These are phyloP conservation scores for Macrochelys suwanniensis DNA, from an alignment of 2,797 vertebrate genomes.

Conservation along the genomic window DNA sequence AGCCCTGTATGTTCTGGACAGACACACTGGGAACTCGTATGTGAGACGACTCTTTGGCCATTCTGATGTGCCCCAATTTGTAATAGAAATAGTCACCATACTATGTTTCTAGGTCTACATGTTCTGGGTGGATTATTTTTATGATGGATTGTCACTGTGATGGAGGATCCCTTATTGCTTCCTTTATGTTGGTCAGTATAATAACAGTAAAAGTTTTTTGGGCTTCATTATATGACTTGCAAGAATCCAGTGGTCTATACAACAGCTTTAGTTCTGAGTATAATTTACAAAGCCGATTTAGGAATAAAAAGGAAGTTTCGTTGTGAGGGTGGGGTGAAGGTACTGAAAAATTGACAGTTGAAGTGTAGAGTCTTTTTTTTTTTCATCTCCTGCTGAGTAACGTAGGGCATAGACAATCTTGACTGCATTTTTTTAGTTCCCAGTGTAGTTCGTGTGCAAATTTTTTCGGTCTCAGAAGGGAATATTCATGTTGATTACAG, in stretches of 20 bases:
- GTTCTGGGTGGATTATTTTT: conserved; percentile 65
- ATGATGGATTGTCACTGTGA: conserved; percentile 60
- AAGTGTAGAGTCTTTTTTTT: background rate
- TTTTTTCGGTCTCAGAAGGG: background rate
- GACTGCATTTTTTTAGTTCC: background rate
- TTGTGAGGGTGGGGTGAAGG: background rate
- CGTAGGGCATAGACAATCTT: background rate
- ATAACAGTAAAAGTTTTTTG: background rate
- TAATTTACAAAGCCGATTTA: background rate
- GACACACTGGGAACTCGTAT: background rate
- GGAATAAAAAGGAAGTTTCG: background rate
- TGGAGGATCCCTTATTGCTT: conserved; percentile 13
- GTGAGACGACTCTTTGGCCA: fast-evolving
- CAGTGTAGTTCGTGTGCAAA: background rate
- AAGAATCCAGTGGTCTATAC: background rate
- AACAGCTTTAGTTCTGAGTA: background rate
- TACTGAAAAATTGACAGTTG: background rate
- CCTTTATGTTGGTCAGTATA: conserved; percentile 25
- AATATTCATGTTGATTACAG: background rate
- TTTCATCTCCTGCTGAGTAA: background rate
- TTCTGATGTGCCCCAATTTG: conserved; percentile 20
- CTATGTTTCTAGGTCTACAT: conserved; percentile 35
- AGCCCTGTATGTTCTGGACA: background rate
- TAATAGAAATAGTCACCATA: conserved; percentile 4
- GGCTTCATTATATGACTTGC: background rate